Conservation (phyloP, 2,797 vertebrate genomes). For the Xenentodon cancila region DNA sequence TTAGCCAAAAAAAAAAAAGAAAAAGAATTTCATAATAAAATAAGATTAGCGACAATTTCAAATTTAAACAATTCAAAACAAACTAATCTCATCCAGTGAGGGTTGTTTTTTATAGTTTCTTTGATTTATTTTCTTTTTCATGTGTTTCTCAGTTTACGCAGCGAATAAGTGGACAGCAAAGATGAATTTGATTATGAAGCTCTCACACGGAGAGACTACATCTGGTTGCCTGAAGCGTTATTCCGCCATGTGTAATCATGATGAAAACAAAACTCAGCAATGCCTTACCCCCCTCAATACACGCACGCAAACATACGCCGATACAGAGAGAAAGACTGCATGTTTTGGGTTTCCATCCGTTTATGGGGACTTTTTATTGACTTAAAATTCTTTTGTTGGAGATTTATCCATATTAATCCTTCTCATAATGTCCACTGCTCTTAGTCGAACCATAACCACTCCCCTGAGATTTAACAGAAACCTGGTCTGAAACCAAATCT, state of each 20-base stretch:
- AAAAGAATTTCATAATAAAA: neutral
- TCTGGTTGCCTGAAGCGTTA: conserved; percentile 66
- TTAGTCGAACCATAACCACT: too few species aligned
- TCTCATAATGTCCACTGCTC: too few species aligned
- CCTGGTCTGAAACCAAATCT: too few species aligned
- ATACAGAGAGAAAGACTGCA: too few species aligned
- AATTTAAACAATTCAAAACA: neutral
- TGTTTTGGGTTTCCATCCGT: too few species aligned
- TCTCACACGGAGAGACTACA: conserved; percentile 63
- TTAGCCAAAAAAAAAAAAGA: too few species aligned
- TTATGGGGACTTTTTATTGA: too few species aligned
- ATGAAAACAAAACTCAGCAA: conserved; percentile 57
- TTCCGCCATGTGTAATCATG: conserved; percentile 74
- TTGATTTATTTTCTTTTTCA: neutral
- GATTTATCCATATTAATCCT: too few species aligned
- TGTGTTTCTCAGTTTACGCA: neutral
- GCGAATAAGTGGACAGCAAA: conserved; percentile 38
- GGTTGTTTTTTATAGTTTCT: neutral
- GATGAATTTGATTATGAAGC: conserved; percentile 51
- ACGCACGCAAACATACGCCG: neutral
- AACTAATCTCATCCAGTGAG: conserved; percentile 3
- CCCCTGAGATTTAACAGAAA: too few species aligned
- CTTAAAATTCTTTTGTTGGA: too few species aligned
- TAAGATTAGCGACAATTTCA: neutral
- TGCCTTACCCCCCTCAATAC: conserved; percentile 43